These are phyloP conservation scores for Rhagophthalmus giganteus DNA, from an alignment of 2,888 invertebrate species.

Conservation along the genomic window DNA sequence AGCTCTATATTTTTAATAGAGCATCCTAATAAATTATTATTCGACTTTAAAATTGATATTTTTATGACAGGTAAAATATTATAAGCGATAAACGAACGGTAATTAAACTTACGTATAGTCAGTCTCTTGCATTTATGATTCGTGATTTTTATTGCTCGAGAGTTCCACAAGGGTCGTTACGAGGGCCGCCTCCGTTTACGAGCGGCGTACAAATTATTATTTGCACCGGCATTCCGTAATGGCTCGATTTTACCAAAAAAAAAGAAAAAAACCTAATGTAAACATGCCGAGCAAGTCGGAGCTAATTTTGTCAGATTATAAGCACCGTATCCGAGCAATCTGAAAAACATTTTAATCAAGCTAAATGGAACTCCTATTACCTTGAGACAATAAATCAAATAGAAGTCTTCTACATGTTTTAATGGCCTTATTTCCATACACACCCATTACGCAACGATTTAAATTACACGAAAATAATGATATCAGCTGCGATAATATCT, in stretches of 20 bases:
- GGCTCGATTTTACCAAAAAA: conserved; percentile 6
- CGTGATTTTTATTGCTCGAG: conserved; percentile 13
- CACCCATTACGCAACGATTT: conserved; percentile 49
- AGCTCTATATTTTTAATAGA: conserved; percentile 41
- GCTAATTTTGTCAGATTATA: conserved; percentile 20
- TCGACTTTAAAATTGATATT: conserved; percentile 36
- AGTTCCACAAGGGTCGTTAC: conserved; percentile 15
- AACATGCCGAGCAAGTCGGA: conserved; percentile 9
- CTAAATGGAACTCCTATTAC: conserved; percentile 43
- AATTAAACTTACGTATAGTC: conserved; percentile 15
- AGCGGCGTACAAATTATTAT: conserved; percentile 11
- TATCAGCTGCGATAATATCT: conserved; percentile 45
- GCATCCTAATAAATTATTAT: conserved; percentile 36
- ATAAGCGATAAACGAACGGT: conserved; percentile 26
- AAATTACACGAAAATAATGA: conserved; percentile 51
- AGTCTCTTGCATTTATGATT: conserved; percentile 7
- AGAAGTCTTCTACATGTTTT: conserved; percentile 40
- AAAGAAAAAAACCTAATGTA: conserved; percentile 13
- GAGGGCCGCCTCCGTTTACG: conserved; percentile 13
- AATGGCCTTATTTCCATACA: conserved; percentile 48
- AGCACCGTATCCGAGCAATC: conserved; percentile 13
- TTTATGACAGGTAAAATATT: conserved; percentile 36
- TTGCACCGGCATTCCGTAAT: conserved; percentile 2
- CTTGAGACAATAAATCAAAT: conserved; percentile 43
- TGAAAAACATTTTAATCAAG: conserved; percentile 42